Base-by-base conservation (phyloP, 2,888 invertebrate genomes). In the Drosophila mimetica region DNA sequence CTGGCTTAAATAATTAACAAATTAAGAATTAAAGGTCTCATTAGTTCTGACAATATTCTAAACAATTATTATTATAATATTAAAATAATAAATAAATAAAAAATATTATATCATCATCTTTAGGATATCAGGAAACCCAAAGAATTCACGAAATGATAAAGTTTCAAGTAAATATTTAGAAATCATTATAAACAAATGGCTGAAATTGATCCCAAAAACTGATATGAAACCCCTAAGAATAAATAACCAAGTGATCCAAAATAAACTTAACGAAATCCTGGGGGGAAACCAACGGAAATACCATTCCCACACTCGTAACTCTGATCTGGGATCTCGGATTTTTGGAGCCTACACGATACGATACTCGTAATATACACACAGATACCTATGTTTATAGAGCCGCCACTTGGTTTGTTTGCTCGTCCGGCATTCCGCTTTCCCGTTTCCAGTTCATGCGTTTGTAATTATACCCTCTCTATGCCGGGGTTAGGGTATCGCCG, bases 401-500 rank as follows among this genome's bases (percentile, higher is more conserved):
- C 22, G 13, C 13, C 22, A 14, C 11, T 42, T 25, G 6, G 42
- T 44, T 41, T 48, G 28, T 48, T 64, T 42, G 34, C 42, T 48
- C 58, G n/a, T 9, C 55, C 37, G 37, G 20, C 51, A 46, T 37
- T 28, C 42, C 37, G 32, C 25, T 28, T 37, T 30, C 14, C 39
- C 36, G 37, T 36, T 36, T 11, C 30, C 36, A 41, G 28, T 42
- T 44, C 61, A 53, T 71, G 52, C 37, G 61, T 42, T 36, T 60
- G 52, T 60, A 60, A 70, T 53, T 70, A 60, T 71, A 53, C 48
- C 53, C 61, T 42, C 52, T 52, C 20, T n/a, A n/a, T n/a, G 54
- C 20, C 16, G 11, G 8, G 55, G 51, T 34, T 39, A 54, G 34
- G 41, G 39, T 60, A 48, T 63, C 20, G 57, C 9, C 13, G 25